phyloP scores from a whole-genome alignment of 1,140 invertebrate genomes.

The Drosophila nebulosa region DNA sequence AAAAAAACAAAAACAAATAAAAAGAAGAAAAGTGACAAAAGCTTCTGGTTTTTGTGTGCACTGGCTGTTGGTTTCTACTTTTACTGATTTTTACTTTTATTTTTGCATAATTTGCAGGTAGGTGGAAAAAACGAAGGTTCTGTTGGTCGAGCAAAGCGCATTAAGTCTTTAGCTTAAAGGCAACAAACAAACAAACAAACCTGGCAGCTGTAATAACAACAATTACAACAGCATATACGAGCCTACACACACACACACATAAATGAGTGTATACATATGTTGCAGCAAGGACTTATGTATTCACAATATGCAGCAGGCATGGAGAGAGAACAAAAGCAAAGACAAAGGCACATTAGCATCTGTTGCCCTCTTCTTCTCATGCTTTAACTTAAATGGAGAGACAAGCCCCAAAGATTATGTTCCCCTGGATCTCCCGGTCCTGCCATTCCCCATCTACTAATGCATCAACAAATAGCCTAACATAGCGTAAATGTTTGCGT shows the following conservation, averaged over 20 bases:
- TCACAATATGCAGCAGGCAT: conserved; percentile 11
- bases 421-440: not conserved
- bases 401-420: conserved; percentile 19
- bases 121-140: not conserved
- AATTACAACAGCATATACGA: conserved; percentile 52
- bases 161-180: conserved; percentile 72
- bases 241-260: conserved; percentile 23
- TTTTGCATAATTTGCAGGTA: conserved; percentile 40
- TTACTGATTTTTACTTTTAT: conserved; percentile 47
- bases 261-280: not conserved
- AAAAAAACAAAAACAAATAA: not conserved
- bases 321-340: conserved; percentile 21
- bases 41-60: conserved; percentile 12
- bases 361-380: conserved; percentile 15
- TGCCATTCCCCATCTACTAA: conserved; percentile 17
- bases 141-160: conserved; percentile 52
- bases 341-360: conserved; percentile 46
- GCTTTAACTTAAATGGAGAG: not conserved
- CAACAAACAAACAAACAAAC: conserved; percentile 44
- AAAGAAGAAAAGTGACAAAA: conserved; percentile 48
- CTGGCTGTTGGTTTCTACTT: conserved; percentile 37
- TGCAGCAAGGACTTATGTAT: conserved; percentile 15
- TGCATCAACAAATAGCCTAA: conserved; percentile 36
- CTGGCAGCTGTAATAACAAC: conserved; percentile 52
- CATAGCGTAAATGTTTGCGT: not conserved